Conservation (phyloP, 2,797 vertebrate species). For the Thamnophis elegans region DNA sequence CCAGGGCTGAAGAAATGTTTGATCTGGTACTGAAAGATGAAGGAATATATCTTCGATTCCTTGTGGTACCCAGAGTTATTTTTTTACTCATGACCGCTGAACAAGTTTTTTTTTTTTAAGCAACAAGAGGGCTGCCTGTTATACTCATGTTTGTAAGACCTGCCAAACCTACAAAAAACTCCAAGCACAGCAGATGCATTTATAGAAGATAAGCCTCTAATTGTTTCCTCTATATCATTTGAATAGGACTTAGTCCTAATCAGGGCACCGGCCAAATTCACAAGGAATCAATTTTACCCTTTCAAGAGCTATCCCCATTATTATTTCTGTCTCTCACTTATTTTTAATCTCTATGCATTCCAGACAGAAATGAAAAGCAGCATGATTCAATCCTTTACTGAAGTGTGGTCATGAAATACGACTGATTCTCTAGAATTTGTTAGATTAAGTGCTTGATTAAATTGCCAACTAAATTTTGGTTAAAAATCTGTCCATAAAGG, state of each 20-base stretch:
- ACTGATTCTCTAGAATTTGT: neutral
- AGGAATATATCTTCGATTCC: neutral
- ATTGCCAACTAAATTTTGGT: slow-evolving; percentile 10
- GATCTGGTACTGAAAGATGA: neutral
- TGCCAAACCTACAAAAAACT: neutral
- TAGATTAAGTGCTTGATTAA: neutral
- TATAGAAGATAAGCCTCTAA: neutral
- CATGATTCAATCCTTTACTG: neutral
- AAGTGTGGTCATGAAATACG: neutral
- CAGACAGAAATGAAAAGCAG: neutral
- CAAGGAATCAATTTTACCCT: neutral
- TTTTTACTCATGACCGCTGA: neutral
- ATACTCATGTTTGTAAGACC: neutral
- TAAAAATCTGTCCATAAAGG: neutral
- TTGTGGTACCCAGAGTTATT: neutral
- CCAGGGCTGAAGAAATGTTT: neutral
- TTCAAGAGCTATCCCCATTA: neutral
- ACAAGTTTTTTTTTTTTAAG: neutral
- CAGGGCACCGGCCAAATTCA: neutral
- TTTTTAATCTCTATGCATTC: neutral
- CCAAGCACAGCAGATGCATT: neutral
- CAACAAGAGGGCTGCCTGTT: neutral
- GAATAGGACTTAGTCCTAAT: neutral
- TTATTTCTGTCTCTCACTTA: neutral
- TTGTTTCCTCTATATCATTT: neutral